Evolutionary conservation across 2,888 invertebrate species (phyloP), one percentile per base, ranked within the genome.

Genomic region (Clivina fossor): DNA sequence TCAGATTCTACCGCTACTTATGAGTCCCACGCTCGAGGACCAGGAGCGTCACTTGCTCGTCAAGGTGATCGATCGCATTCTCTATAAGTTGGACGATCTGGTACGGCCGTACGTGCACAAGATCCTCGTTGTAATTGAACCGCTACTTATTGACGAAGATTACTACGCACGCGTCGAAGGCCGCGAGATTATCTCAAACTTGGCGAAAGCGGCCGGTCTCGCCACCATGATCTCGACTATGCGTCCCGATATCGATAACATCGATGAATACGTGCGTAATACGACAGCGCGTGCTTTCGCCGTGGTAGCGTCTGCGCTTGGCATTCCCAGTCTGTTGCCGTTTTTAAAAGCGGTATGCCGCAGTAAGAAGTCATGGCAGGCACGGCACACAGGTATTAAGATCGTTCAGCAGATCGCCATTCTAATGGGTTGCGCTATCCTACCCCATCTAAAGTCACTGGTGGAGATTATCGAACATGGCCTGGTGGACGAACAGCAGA

Each of bases 201-300:
- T 99, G 69, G 98, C 99, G 0, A 99, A 99, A 78, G 99, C 99
- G 1, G 99, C 99, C 2, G 99, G 99, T 54, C 77, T 99, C 53
- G 99, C 99, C 2, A 99, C 99, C 9, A 99, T 99, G 99, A 99
- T 99, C 68, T 98, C 98, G 3, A 99, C 99, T 0, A 99, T 99
- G 99, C 82, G 99, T 71, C 99, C 99, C 0, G 99, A 99, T 78
- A 99, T 99, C 66, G 99, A 99, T 76, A 99, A 99, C 72, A 97
- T 97, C 66, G 98, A 98, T 74, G 97, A 98, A 76, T 99, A 99
- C 70, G 99, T 99, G 30, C 84, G 99, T 70, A 99, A 99, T 74
- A 99, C 99, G 0, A 99, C 99, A 0, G 99, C 99, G 3, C 83
- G 99, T 67, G 99, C 99, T 0, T 99, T 99, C 74, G 99, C 99